These are phyloP conservation scores for Drosophila antonietae DNA, from an alignment of 2,888 invertebrate genomes.

Conservation along the genomic window DNA sequence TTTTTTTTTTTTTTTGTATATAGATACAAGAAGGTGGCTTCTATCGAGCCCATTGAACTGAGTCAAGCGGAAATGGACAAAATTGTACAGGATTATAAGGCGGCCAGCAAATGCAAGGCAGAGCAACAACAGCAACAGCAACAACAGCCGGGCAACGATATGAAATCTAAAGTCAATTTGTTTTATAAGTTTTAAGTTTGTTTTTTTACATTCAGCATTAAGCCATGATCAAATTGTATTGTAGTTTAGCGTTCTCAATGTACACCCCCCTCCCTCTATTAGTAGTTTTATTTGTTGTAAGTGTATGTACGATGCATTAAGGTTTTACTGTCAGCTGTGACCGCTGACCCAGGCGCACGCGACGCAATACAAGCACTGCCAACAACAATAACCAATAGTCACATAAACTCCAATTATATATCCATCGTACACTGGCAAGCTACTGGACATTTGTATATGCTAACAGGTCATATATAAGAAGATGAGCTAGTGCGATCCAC, in stretches of 20 bases:
- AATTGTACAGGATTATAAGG: conserved; percentile 63
- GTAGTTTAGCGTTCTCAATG: conserved; percentile 54
- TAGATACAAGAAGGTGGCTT: conserved; percentile 82
- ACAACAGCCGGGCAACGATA: conserved; percentile 29
- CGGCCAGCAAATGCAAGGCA: conserved; percentile 20
- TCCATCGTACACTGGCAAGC: conserved; percentile 31
- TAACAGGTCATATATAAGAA: conserved; percentile 51
- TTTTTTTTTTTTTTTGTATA: background rate
- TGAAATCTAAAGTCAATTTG: conserved; percentile 59
- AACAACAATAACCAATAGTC: background rate
- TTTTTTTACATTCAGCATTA: conserved; percentile 52
- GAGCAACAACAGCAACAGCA: conserved; percentile 13
- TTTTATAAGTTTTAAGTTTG: conserved; percentile 74
- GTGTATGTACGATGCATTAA: conserved; percentile 35
- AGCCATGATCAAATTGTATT: conserved; percentile 65
- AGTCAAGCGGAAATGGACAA: conserved; percentile 72
- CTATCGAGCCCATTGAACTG: conserved; percentile 74
- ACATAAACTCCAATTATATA: conserved; percentile 1
- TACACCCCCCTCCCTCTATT: conserved; percentile 24
- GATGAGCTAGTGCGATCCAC: conserved; percentile 5
- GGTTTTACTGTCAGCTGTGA: conserved; percentile 36
- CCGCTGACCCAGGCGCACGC: conserved; percentile 20
- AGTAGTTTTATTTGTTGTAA: conserved; percentile 42
- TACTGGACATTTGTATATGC: conserved; percentile 62
- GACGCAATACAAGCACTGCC: conserved; percentile 24